Evolutionary conservation across 2,888 invertebrate species (phyloP).

Genomic region (Agrochola macilenta): DNA sequence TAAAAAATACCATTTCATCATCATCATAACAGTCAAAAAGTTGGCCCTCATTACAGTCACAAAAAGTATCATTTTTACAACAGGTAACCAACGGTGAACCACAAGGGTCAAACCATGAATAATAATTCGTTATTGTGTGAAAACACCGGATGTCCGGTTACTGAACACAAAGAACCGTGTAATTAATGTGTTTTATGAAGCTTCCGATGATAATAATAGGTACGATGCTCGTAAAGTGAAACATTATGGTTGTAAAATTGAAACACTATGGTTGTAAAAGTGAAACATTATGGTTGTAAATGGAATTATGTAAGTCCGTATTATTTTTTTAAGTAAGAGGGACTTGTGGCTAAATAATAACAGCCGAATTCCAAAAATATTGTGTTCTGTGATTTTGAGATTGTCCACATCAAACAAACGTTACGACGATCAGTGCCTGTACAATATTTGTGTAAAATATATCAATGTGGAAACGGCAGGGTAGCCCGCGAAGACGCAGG

Average conservation of each 20-base stretch:
- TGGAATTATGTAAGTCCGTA: too few species aligned
- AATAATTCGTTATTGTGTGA: slow-evolving; percentile 37
- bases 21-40: neutral
- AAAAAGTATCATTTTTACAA: neutral
- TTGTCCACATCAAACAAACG: too few species aligned
- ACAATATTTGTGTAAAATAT: too few species aligned
- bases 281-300: too few species aligned
- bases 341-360: too few species aligned
- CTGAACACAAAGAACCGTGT: slow-evolving; percentile 12
- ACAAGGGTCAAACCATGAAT: slow-evolving; percentile 31
- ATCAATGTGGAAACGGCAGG: too few species aligned
- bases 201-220: neutral
- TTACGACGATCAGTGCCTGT: too few species aligned
- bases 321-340: too few species aligned
- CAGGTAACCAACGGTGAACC: neutral
- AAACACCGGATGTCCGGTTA: slow-evolving; percentile 43
- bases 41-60: neutral
- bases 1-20: neutral
- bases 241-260: neutral
- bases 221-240: neutral
- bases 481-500: too few species aligned
- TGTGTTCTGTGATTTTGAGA: too few species aligned
- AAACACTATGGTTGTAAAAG: too few species aligned
- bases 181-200: slow-evolving; percentile 17
- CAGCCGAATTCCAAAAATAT: too few species aligned